Evolutionary conservation across 2,888 invertebrate species (phyloP), one percentile per base, ranked within the genome.

Genomic region (Ochropleura leucogaster): DNA sequence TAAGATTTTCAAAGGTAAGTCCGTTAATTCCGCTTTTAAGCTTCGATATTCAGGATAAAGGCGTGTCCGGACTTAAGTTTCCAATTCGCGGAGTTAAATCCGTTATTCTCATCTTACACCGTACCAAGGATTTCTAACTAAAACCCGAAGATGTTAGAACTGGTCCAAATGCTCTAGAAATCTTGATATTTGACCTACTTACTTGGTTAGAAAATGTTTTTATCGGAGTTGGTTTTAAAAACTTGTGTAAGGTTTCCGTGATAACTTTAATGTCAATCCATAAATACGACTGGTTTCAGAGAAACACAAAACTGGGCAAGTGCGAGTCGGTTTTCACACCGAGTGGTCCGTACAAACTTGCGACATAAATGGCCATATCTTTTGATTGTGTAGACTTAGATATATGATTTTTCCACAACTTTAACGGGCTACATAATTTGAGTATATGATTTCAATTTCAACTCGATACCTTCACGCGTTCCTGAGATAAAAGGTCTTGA

Each of bases 21-120:
- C 47, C 53, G 65, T 76, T 78, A 85, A 79, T 66, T 66, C 55
- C 75, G 47, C 46, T 74, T 72, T 47, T 73, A 82, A 49, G 3
- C 73, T 62, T 77, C 77, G 67, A 76, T 74, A 77, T 72, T 72
- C 68, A 68, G 59, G 69, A 77, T 85, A 73, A 77, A 79, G 68
- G 60, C 77, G 71, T 85, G 72, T 73, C 70, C 67, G 49, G 74
- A 80, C 62, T 85, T 62, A 75, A 63, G 69, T 64, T 67, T 70
- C 69, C 55, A 49, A 69, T 69, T 70, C 63, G 42, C 63, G 0
- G 42, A 68, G 42, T 71, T 68, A 63, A 77, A 85, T 60, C 74
- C 55, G 4, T 72, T 79, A 80, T 78, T 74, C 68, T 55, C 65
- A 55, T 42, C 51, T 76, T 71, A 68, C 78, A 66, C 76, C 74